These are phyloP conservation scores for Drosophila prosaltans DNA, from an alignment of 1,140 invertebrate species.

Conservation along the genomic window DNA sequence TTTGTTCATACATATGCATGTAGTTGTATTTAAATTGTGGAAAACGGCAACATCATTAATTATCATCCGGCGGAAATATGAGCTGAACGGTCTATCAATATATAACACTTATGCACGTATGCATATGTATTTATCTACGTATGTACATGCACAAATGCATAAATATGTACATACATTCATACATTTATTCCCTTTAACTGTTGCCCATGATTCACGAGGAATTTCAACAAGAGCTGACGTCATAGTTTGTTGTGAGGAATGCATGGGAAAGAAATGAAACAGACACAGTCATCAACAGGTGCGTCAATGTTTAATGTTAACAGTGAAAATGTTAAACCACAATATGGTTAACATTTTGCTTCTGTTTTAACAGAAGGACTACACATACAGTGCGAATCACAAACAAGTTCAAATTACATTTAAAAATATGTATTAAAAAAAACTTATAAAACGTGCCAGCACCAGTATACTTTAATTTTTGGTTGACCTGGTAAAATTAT, in stretches of 20 bases:
- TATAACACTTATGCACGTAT: background rate
- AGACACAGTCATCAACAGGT: conserved; percentile 1
- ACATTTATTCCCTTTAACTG: background rate
- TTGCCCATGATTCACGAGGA: background rate
- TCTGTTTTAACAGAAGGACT: background rate
- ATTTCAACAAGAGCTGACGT: conserved; percentile 1
- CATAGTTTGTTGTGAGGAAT: background rate
- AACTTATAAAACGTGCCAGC: too few species aligned
- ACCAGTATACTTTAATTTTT: too few species aligned
- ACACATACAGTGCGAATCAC: background rate
- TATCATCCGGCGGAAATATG: conserved; percentile 44
- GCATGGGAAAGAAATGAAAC: conserved; percentile 2
- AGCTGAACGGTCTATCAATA: conserved; percentile 1
- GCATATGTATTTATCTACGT: too few species aligned
- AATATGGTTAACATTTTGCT: background rate
- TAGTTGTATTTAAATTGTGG: conserved; percentile 1
- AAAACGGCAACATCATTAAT: conserved; percentile 19
- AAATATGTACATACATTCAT: too few species aligned
- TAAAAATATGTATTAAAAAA: background rate
- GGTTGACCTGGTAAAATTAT: too few species aligned
- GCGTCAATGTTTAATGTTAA: conserved; percentile 1
- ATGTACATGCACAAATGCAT: too few species aligned
- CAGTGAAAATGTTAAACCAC: background rate
- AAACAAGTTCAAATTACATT: background rate
- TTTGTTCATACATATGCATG: background rate